Conservation (phyloP, 2,113 vertebrate genomes). For the Delphinapterus leucas region DNA sequence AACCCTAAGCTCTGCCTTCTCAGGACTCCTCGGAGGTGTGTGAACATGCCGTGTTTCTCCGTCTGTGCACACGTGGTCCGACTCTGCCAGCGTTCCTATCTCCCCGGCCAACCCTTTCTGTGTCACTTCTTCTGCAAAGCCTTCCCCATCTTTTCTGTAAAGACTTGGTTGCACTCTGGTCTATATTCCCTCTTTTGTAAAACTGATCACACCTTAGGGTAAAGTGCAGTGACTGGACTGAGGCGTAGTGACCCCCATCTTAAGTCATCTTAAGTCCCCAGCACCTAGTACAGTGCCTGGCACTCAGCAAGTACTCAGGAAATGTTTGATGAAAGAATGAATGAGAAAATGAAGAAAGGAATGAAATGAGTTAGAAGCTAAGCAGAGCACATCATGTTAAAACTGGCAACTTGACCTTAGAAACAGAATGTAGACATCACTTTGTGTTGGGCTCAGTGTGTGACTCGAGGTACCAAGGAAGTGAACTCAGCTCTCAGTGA, state of each 20-base stretch:
- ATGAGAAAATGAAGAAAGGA: not conserved
- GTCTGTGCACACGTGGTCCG: accelerated
- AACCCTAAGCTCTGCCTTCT: not conserved
- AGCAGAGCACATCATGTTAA: not conserved
- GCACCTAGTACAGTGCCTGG: not conserved
- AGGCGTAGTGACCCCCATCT: not conserved
- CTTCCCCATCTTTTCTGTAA: not conserved
- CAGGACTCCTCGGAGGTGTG: not conserved
- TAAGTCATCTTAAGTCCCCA: not conserved
- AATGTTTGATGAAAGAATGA: constrained; percentile 38
- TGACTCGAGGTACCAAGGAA: constrained; percentile 12
- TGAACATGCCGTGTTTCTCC: not conserved
- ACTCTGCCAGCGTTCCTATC: not conserved
- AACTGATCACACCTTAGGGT: not conserved
- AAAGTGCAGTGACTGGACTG: not conserved
- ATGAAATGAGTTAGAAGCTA: not conserved
- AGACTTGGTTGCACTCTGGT: not conserved
- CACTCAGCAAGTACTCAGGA: not conserved
- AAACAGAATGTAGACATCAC: not conserved
- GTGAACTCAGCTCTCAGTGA: constrained; percentile 33
- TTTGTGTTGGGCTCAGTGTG: not conserved
- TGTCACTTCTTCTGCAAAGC: not conserved
- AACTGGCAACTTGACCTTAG: not conserved
- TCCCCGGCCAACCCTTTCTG: not conserved
- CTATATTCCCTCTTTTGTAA: not conserved